Conservation (phyloP, 2,797 vertebrate genomes). For the Hippocampus kuda region DNA sequence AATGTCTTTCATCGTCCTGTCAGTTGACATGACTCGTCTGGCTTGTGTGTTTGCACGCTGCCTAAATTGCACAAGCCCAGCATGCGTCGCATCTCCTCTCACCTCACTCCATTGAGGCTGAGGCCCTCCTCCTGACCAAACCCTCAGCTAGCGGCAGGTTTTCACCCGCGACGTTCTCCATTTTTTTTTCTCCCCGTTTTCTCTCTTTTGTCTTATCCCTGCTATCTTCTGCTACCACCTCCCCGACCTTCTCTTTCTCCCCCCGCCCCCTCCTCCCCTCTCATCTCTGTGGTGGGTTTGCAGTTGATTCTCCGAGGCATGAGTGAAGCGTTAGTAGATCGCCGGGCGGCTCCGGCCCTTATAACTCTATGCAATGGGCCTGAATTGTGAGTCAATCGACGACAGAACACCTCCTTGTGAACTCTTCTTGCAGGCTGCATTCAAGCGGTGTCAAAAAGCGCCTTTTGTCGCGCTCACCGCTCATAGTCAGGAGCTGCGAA, state of each 20-base stretch:
- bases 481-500: neutral
- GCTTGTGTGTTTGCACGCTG: constrained; percentile 27
- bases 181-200: constrained; percentile 11
- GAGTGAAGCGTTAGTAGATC: constrained; percentile 99
- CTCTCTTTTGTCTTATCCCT: constrained; percentile 29
- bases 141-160: constrained; percentile 35
- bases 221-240: constrained; percentile 19
- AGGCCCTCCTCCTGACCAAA: constrained; percentile 56
- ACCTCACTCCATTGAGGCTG: constrained; percentile 41
- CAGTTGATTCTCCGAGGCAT: constrained; percentile 99
- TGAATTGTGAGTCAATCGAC: constrained; percentile 91
- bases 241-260: constrained; percentile 29
- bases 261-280: constrained; percentile 53
- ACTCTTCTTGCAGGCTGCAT: constrained; percentile 54
- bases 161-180: constrained; percentile 24
- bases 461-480: neutral
- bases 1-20: constrained; percentile 39
- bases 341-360: constrained; percentile 97
- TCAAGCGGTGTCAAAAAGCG: constrained; percentile 29
- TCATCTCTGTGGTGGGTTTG: constrained; percentile 82
- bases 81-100: constrained; percentile 49
- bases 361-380: constrained; percentile 99
- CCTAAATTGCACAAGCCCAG: constrained; percentile 31
- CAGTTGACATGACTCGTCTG: constrained; percentile 17
- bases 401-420: constrained; percentile 42